These are phyloP conservation scores for Drosophila cyrtoloma DNA, from an alignment of 2,888 invertebrate species.

Conservation along the genomic window DNA sequence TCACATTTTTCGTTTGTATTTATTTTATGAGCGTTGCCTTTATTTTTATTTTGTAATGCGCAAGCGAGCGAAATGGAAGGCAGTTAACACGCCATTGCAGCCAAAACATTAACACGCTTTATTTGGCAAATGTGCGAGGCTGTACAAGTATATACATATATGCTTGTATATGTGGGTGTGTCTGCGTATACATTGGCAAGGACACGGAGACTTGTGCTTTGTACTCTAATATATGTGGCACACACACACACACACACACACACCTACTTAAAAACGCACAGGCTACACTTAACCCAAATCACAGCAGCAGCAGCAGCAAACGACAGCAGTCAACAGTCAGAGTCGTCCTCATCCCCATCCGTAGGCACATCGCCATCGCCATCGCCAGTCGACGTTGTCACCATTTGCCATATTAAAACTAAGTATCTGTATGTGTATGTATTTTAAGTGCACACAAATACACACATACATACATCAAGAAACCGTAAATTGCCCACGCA, in stretches of 20 bases:
- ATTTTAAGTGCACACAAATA: constrained; percentile 40
- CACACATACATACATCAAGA: constrained; percentile 31
- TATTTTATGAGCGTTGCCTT: constrained; percentile 49
- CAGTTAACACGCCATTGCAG: constrained; percentile 80
- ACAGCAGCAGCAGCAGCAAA: constrained; percentile 50
- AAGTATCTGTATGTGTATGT: constrained; percentile 34
- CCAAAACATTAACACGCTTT: constrained; percentile 80
- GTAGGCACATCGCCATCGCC: constrained; percentile 30
- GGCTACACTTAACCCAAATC: constrained; percentile 81
- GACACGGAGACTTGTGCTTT: constrained; percentile 51
- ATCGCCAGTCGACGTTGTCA: constrained; percentile 52
- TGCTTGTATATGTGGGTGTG: constrained; percentile 5
- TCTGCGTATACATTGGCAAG: constrained; percentile 54
- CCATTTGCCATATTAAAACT: constrained; percentile 71
- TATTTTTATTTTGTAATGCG: constrained; percentile 48
- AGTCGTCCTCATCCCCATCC: constrained; percentile 32
- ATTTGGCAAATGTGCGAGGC: constrained; percentile 71
- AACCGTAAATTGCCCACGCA: constrained; percentile 74
- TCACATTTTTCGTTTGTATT: constrained; percentile 36
- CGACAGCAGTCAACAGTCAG: constrained; percentile 44
- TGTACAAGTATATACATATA: background rate
- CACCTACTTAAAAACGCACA: constrained; percentile 77
- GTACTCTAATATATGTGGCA: constrained; percentile 18
- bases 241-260: constrained; percentile 44
- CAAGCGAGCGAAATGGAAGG: constrained; percentile 75